These are phyloP conservation scores for Pteronotus mesoamericanus DNA, from an alignment of 2,797 vertebrate species.

Conservation along the genomic window DNA sequence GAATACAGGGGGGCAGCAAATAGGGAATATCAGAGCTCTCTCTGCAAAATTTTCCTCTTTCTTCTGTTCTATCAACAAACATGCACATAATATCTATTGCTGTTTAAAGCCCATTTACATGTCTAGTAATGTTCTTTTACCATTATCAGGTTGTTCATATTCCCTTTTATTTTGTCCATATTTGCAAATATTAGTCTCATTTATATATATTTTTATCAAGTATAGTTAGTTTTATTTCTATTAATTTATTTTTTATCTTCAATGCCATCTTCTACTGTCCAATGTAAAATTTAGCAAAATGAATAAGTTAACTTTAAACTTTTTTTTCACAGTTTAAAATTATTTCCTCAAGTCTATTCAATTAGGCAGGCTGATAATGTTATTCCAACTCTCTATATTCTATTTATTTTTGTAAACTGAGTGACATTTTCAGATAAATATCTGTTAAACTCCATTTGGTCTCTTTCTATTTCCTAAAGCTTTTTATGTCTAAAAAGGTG, in stretches of 20 bases:
- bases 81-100: background rate
- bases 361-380: background rate
- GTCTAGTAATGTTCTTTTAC: background rate
- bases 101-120: background rate
- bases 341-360: background rate
- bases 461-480: background rate
- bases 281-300: background rate
- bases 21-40: background rate
- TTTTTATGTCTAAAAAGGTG: background rate
- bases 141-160: background rate
- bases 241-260: background rate
- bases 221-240: background rate
- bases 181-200: background rate
- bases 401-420: background rate
- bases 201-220: background rate
- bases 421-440: background rate
- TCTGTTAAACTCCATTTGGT: background rate
- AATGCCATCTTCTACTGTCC: background rate
- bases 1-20: background rate
- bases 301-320: background rate
- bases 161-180: background rate
- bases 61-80: background rate
- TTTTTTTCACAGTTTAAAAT: background rate
- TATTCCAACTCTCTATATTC: background rate
- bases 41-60: background rate